Evolutionary conservation across 2,888 invertebrate genomes (phyloP), one percentile per base, ranked within the genome.

Genomic region (Schizaphis graminum): DNA sequence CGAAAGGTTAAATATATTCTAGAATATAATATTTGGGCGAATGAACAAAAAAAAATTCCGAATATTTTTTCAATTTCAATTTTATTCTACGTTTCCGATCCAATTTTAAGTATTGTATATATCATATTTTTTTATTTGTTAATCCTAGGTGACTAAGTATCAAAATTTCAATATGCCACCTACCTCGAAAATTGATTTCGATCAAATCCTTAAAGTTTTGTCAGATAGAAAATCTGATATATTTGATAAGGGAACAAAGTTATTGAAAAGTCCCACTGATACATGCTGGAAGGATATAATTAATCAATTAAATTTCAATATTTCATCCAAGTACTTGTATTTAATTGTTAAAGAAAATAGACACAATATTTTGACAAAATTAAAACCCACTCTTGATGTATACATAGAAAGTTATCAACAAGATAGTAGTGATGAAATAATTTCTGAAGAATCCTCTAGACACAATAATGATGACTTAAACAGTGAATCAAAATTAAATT

Each of bases 341-440:
- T 88, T 88, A 35, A 53, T 88, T 35, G 8, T 88, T 56, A 88
- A 53, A 88, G n/a, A n/a, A n/a, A n/a, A n/a, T n/a, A n/a, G n/a
- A n/a, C n/a, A n/a, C n/a, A n/a, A n/a, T n/a, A n/a, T n/a, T n/a
- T n/a, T n/a, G n/a, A n/a, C n/a, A n/a, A n/a, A n/a, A n/a, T n/a
- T n/a, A n/a, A n/a, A n/a, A n/a, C n/a, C n/a, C n/a, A n/a, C n/a
- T n/a, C n/a, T n/a, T n/a, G n/a, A n/a, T n/a, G n/a, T n/a, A n/a
- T n/a, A n/a, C n/a, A n/a, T n/a, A n/a, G n/a, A n/a, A n/a, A n/a
- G n/a, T n/a, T n/a, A n/a, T n/a, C n/a, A n/a, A n/a, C n/a, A n/a
- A n/a, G n/a, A n/a, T n/a, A n/a, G n/a, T n/a, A n/a, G n/a, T n/a
- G n/a, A n/a, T n/a, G n/a, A n/a, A n/a, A n/a, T n/a, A n/a, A n/a